Base-by-base conservation (phyloP, 2,888 invertebrate genomes). In the Nemurella pictetii region DNA sequence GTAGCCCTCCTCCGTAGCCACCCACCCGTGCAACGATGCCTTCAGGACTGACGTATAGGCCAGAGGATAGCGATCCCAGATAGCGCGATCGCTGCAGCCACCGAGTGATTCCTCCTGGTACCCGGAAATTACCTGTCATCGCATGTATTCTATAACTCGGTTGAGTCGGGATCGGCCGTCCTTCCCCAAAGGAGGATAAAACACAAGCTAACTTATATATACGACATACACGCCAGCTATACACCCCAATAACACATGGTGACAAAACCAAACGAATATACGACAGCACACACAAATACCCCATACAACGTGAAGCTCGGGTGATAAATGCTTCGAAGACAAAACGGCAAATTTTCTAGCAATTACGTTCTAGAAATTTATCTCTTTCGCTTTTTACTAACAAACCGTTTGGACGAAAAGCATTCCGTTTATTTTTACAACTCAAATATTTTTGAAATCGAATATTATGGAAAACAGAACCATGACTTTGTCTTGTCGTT, bases 61-160 rank as follows among this genome's bases (percentile, higher is more conserved):
- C 55, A 55, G 55, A 55, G 15, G n/a, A n/a, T 12, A 20, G 5
- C 55, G 55, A 55, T 12, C n/a, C 2, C 55, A 7, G 55, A 55
- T 55, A 55, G 55, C 55, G 55, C 9, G 20, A 55, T 55, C 55
- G 55, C 55, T 20, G 55, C 15, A 55, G 75, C 28, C 55, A 36
- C 28, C n/a, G 82, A 72, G 55, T 72, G 72, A 82, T 72, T 82
- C 82, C 72, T 81, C 80, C 32, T 35, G 35, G 35, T 81, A 25
- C 3, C 80, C 29, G 82, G 82, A 82, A 82, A 82, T 82, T 82
- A 82, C 82, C 82, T 82, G 82, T 82, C 82, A 72, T 82, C 82
- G 28, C 26, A 55, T 72, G 29, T 72, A 82, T 82, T 55, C 82
- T 55, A 29, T 55, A 29, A 72, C 35, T 55, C 82, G 82, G 28